phyloP scores from a whole-genome alignment of 2,888 invertebrate genomes.

The Rhorus exstirpatorius region DNA sequence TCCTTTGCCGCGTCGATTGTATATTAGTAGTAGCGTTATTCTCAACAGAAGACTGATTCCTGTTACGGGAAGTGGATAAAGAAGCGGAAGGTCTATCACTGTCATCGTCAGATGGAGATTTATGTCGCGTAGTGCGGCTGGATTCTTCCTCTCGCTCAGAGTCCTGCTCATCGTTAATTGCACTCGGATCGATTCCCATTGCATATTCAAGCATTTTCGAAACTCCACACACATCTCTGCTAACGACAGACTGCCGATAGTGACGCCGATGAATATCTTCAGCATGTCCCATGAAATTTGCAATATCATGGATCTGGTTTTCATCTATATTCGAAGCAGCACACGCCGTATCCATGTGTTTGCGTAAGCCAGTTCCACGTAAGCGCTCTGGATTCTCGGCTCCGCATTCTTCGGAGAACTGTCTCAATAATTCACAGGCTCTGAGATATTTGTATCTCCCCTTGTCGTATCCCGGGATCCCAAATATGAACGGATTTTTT shows the following conservation, averaged over 20 bases:
- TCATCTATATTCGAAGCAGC: slow-evolving; percentile 27
- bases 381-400: slow-evolving; percentile 42
- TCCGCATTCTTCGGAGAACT: slow-evolving; percentile 56
- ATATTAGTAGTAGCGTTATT: too few species aligned
- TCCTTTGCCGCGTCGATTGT: too few species aligned
- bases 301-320: slow-evolving; percentile 37
- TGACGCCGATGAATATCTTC: slow-evolving; percentile 49
- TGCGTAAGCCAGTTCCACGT: slow-evolving; percentile 47
- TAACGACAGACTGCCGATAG: slow-evolving; percentile 38
- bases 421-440: slow-evolving; percentile 46
- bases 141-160: neutral
- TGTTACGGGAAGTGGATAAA: too few species aligned
- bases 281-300: slow-evolving; percentile 58
- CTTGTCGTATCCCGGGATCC: slow-evolving; percentile 44
- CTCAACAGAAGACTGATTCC: too few species aligned
- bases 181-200: neutral
- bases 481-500: slow-evolving; percentile 64
- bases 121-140: neutral
- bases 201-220: slow-evolving; percentile 42
- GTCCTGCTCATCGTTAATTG: neutral
- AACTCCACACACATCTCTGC: slow-evolving; percentile 45
- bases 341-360: slow-evolving; percentile 55
- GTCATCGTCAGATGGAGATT: too few species aligned
- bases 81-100: too few species aligned
- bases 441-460: slow-evolving; percentile 40